A percentile compares a stretch with the other conserved stretches of the same genome.
Conservation (phyloP, 2,888 invertebrate species). For the Germaria angustata region DNA sequence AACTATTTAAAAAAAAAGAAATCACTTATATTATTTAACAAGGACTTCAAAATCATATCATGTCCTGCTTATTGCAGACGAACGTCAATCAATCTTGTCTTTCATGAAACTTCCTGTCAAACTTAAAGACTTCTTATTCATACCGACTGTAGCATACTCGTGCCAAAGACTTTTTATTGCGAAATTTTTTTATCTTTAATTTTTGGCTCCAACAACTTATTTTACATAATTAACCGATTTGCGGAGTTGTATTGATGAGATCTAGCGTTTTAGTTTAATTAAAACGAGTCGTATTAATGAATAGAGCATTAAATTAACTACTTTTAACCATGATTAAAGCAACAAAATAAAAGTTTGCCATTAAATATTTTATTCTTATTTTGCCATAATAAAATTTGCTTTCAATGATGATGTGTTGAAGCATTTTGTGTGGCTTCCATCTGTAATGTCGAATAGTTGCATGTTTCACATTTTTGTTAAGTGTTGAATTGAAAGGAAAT, state of each 20-base stretch:
- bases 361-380: background rate
- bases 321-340: background rate
- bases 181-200: background rate
- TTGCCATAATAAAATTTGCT: background rate
- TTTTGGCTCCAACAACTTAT: background rate
- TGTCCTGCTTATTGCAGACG: too few species aligned
- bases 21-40: too few species aligned
- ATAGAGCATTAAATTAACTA: conserved; percentile 28
- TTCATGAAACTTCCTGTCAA: too few species aligned
- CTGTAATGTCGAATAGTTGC: background rate
- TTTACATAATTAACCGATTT: conserved; percentile 46
- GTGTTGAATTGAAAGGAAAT: background rate
- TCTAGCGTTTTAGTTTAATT: conserved; percentile 47
- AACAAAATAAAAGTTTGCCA: conserved; percentile 16
- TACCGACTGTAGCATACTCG: background rate
- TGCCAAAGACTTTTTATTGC: background rate
- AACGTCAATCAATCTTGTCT: too few species aligned
- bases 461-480: background rate
- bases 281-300: conserved; percentile 28
- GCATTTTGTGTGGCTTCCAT: conserved; percentile 1
- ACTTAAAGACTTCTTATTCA: too few species aligned
- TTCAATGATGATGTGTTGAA: conserved; percentile 1
- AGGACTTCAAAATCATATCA: too few species aligned
- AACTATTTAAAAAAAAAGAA: too few species aligned
- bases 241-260: conserved; percentile 38